Percentiles rank a stretch among this genome's conserved stretches.
Conservation (phyloP, 2,113 vertebrate species). For the Pterocles orientalis region DNA sequence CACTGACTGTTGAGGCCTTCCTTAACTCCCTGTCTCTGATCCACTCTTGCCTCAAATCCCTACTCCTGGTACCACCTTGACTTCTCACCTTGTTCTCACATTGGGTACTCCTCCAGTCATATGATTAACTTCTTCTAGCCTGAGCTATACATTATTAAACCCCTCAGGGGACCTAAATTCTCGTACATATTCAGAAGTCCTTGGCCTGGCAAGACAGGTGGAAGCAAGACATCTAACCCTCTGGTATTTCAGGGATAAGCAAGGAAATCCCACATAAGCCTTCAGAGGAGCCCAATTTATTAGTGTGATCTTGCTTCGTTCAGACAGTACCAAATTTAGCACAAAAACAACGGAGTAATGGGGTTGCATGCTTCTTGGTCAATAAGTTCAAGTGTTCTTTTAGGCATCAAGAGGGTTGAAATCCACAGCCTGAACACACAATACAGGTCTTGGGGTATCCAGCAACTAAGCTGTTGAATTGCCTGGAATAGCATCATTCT, state of each 20-base stretch:
- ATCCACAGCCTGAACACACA: background rate
- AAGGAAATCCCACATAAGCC: background rate
- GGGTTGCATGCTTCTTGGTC: background rate
- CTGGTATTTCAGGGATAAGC: background rate
- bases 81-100: background rate
- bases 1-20: background rate
- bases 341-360: background rate
- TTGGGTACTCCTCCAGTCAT: background rate
- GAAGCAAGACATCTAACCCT: background rate
- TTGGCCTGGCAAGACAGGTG: background rate
- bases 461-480: background rate
- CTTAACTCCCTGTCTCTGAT: background rate
- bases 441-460: background rate
- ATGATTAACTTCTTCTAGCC: background rate
- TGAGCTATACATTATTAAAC: background rate
- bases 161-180: background rate
- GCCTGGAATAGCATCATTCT: background rate
- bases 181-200: background rate
- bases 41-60: background rate
- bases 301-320: background rate
- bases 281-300: background rate
- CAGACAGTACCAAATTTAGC: background rate
- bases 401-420: background rate
- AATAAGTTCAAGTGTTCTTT: background rate
- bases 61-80: background rate